Percentiles rank a stretch among this genome's conserved stretches.
These are phyloP conservation scores for Benitochromis conjunctus DNA, from an alignment of 2,113 vertebrate species.

Conservation along the genomic window DNA sequence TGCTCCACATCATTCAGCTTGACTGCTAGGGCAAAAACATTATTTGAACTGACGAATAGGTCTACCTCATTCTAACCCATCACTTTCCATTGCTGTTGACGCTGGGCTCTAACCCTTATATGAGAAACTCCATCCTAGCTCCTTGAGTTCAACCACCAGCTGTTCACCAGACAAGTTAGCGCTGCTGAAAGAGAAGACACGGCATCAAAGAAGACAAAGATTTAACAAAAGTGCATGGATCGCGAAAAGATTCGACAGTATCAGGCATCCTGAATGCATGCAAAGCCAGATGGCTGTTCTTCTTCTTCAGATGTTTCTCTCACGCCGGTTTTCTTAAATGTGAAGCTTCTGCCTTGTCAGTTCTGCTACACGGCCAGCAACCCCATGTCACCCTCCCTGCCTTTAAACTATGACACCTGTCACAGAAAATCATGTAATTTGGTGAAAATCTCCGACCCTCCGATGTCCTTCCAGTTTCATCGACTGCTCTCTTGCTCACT, in stretches of 20 bases:
- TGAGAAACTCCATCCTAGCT: not conserved
- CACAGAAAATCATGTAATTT: conserved; percentile 3
- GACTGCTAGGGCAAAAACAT: not conserved
- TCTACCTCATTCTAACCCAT: not conserved
- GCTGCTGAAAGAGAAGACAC: not conserved
- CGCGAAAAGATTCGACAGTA: not conserved
- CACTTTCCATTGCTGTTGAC: not conserved
- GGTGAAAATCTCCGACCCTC: not conserved
- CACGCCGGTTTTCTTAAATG: not conserved
- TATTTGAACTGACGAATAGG: not conserved
- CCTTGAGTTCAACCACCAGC: not conserved
- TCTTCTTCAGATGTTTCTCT: not conserved
- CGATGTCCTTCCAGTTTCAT: conserved; percentile 20
- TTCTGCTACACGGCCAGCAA: not conserved
- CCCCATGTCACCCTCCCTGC: not conserved
- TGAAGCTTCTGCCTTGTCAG: not conserved
- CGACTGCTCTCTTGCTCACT: not conserved
- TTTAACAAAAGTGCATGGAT: not conserved
- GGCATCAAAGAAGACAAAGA: not conserved
- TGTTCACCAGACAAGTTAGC: not conserved
- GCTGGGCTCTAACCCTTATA: not conserved
- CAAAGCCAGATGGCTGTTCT: conserved; percentile 8
- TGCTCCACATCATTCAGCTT: not conserved
- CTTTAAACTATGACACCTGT: conserved; percentile 2
- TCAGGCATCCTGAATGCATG: not conserved